phyloP scores from a whole-genome alignment of 2,888 invertebrate species.

The Cataglyphis livida region DNA sequence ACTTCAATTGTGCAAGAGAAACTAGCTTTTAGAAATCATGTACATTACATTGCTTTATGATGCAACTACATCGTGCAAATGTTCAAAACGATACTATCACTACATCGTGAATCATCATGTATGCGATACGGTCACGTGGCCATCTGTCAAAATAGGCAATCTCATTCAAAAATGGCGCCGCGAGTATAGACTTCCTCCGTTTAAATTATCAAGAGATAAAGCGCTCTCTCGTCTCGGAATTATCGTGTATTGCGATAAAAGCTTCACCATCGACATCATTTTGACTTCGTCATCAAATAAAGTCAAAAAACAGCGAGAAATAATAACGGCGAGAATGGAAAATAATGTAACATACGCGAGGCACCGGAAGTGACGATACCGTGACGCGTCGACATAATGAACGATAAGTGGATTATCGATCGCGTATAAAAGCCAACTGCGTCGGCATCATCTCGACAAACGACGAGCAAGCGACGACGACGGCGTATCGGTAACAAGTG shows the following conservation, averaged over 20 bases:
- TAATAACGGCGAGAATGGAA: background rate
- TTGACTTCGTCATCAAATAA: background rate
- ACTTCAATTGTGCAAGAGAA: background rate
- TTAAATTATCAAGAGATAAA: background rate
- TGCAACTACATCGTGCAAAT: constrained; percentile 48
- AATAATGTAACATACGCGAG: background rate
- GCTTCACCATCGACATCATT: background rate
- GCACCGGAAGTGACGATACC: constrained; percentile 18
- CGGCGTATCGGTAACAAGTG: background rate
- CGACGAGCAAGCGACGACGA: background rate
- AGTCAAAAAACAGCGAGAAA: background rate
- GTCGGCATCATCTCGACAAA: background rate
- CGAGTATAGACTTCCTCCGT: constrained; percentile 5
- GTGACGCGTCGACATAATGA: background rate
- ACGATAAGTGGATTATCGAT: constrained; percentile 11
- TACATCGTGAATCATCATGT: constrained; percentile 65
- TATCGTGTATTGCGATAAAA: background rate
- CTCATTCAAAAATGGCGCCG: constrained; percentile 77
- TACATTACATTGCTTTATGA: background rate
- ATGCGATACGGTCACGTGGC: constrained; percentile 58
- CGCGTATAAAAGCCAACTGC: constrained; percentile 23
- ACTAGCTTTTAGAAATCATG: background rate
- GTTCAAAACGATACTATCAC: background rate
- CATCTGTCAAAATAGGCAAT: constrained; percentile 70
- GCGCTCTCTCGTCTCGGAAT: background rate